Evolutionary conservation across 2,113 vertebrate species (phyloP), one percentile per base, ranked within the genome.

Genomic region (Machaerirhynchus nigripectus): DNA sequence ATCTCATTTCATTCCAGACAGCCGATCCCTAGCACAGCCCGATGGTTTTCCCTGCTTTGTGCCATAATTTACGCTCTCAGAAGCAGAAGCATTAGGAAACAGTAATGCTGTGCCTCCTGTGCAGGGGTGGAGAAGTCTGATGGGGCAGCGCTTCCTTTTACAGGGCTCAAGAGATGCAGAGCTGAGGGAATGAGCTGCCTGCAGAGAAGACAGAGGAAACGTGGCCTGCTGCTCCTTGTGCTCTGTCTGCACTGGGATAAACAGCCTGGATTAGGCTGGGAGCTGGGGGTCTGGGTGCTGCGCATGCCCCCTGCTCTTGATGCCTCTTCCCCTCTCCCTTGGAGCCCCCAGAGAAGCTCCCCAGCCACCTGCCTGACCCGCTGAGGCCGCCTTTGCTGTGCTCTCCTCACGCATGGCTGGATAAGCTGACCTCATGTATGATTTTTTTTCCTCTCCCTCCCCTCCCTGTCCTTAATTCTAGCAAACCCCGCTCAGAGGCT

Each of bases 401-500:
- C 64, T 91, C 80, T 79, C n/a, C 82, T 87, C 91, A 73, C 2
- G 23, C 74, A 30, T 30, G 73, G 88, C 85, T 92, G 59, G 77
- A 44, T 70, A 50, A 90, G 44, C 67, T 90, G 94, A 89, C 89
- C 61, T 88, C 88, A 47, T 7, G 52, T 69, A 63, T 60, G 56
- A 14, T 69, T 88, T 67, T 73, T 90, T 68, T 68, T 10, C 40
- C 40, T 26, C 59, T 46, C 65, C 82, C 73, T 57, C 76, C 83
- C 82, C n/a, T 93, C 87, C 60, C 78, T 89, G 94, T 28, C 84
- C 95, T 90, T 87, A 93, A 95, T 96, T 95, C 90, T 46, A 68
- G 65, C 92, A 95, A 94, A 77, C 95, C 74, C 55, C 0, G 13
- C 95, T 81, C 87, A 87, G 84, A 78, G 84, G 88, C 84, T 95